Evolutionary conservation across 2,888 invertebrate genomes (phyloP).

Genomic region (Nymphalis urticae): DNA sequence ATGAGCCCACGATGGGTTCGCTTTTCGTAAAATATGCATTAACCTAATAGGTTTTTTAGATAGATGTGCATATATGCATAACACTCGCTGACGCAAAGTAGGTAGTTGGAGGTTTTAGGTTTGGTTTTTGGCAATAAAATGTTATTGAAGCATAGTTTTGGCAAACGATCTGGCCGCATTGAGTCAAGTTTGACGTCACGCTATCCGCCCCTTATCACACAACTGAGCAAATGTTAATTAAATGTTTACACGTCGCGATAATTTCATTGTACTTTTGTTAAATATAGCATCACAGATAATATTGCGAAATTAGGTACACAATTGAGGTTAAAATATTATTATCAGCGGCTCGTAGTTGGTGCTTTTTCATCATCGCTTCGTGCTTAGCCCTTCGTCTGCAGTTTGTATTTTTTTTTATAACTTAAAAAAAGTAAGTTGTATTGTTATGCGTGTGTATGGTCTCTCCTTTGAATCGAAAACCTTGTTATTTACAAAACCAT

Average conservation of each 20-base stretch:
- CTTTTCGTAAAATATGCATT: neutral
- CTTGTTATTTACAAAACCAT: no score
- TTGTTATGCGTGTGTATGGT: no score
- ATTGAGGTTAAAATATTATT: slow-evolving; percentile 13
- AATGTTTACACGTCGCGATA: slow-evolving; percentile 36
- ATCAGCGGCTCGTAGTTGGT: slow-evolving; percentile 5
- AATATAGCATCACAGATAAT: slow-evolving; percentile 28
- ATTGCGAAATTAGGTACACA: slow-evolving; percentile 23
- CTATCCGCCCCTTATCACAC: slow-evolving; percentile 33
- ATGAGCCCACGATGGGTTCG: no score
- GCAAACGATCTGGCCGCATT: slow-evolving; percentile 20
- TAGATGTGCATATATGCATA: no score
- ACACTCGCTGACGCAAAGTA: neutral
- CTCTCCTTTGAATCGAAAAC: no score
- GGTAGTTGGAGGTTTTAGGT: neutral
- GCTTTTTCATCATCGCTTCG: slow-evolving; percentile 1
- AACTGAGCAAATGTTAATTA: slow-evolving; percentile 33
- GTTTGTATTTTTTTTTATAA: neutral
- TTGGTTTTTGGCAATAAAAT: slow-evolving; percentile 16
- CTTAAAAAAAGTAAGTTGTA: neutral
- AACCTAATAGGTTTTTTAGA: neutral
- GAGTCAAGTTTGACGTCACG: slow-evolving; percentile 36
- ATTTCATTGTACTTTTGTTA: slow-evolving; percentile 34
- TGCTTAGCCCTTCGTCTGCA: neutral
- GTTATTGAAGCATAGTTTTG: slow-evolving; percentile 22